phyloP scores from a whole-genome alignment of 1,140 invertebrate genomes.

The Drosophila repleta region DNA sequence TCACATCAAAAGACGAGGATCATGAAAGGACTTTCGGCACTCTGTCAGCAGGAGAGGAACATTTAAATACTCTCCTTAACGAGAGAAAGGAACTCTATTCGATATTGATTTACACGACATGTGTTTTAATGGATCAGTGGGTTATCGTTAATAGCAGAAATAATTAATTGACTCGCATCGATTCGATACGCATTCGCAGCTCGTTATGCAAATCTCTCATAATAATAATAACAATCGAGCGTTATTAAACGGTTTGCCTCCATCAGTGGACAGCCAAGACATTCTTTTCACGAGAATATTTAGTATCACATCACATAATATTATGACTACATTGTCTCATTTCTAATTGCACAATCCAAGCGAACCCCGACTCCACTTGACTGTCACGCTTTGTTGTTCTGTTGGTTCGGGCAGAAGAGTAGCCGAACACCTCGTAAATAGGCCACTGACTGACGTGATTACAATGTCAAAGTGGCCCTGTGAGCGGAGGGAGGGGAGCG shows the following conservation, averaged over 20 bases:
- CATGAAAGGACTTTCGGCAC: conserved; percentile 40
- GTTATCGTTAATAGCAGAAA: conserved; percentile 12
- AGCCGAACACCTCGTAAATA: conserved; percentile 51
- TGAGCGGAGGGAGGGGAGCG: conserved; percentile 25
- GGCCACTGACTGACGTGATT: conserved; percentile 67
- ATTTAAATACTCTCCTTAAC: conserved; percentile 9
- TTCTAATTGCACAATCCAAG: conserved; percentile 15
- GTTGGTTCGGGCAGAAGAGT: conserved; percentile 24
- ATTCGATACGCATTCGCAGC: neutral
- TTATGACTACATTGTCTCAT: conserved; percentile 5
- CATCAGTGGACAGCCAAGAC: conserved; percentile 1
- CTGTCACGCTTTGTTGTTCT: conserved; percentile 38
- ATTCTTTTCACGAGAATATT: conserved; percentile 7
- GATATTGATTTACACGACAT: conserved; percentile 22
- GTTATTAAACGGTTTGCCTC: conserved; percentile 1
- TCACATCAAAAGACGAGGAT: conserved; percentile 43
- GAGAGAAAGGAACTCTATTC: conserved; percentile 8
- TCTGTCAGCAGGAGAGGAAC: conserved; percentile 2
- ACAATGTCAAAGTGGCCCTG: conserved; percentile 64
- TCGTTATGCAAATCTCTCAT: conserved; percentile 14
- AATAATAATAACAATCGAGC: conserved; percentile 4
- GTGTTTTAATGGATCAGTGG: conserved; percentile 49
- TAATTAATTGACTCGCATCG: conserved; percentile 6
- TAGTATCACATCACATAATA: conserved; percentile 19
- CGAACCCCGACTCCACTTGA: conserved; percentile 10